Percentiles rank a stretch among this genome's conserved stretches.
Evolutionary conservation across 1,140 invertebrate genomes (phyloP).

Genomic region (Ericerus pela): DNA sequence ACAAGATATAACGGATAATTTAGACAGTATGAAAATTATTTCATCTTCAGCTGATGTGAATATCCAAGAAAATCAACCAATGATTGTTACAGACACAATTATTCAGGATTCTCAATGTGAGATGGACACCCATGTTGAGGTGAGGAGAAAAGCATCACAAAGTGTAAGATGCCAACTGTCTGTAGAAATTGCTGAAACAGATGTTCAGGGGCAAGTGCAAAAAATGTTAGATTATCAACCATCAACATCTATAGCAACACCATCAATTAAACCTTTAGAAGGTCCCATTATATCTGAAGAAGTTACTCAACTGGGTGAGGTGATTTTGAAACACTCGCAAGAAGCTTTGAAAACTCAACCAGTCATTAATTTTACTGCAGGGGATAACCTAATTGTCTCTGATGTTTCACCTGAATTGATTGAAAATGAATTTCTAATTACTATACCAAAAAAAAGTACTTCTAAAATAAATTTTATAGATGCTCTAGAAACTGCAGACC

Average conservation of each 20-base stretch:
- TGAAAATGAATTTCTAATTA: conserved; percentile 20
- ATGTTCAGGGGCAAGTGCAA: background rate
- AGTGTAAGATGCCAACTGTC: background rate
- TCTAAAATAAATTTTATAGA: background rate
- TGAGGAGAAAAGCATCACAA: background rate
- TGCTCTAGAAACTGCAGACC: background rate
- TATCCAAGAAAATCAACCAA: conserved; percentile 33
- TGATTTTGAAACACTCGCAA: background rate
- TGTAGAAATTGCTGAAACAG: background rate
- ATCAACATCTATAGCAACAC: background rate
- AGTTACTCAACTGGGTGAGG: background rate
- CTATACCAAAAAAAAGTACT: conserved; percentile 10
- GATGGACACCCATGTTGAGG: background rate
- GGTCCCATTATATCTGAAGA: background rate
- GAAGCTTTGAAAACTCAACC: background rate
- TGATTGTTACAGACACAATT: conserved; percentile 35
- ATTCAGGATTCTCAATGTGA: conserved; percentile 20
- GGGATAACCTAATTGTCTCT: conserved; percentile 21
- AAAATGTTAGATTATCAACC: background rate
- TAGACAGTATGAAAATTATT: conserved; percentile 23
- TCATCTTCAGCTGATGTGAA: conserved; percentile 29
- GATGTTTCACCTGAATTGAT: conserved; percentile 23
- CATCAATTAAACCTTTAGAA: background rate
- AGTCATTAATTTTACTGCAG: conserved; percentile 19
- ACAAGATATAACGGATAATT: conserved; percentile 29